Evolutionary conservation across 2,888 invertebrate species (phyloP), one percentile per base, ranked within the genome.

Genomic region (Kuschelorhynchus macadamiae): DNA sequence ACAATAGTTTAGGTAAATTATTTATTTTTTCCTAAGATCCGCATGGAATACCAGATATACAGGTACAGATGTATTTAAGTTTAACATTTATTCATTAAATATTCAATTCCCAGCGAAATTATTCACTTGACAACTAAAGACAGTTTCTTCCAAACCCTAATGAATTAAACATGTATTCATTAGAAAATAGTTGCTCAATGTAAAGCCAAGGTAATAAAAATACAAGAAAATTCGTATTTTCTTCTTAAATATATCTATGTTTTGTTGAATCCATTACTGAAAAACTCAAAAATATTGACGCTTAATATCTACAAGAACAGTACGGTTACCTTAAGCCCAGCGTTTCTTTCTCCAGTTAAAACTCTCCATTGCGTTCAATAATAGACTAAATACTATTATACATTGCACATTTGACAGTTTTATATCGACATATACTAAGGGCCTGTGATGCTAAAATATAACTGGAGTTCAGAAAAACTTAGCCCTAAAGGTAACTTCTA

Each of bases 121-220:
- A n/a, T n/a, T n/a, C 25, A 64, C 7, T 36, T 20, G 16, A 12
- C 17, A 33, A 50, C 52, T 52, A 52, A 52, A 21, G 21, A 18
- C 21, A 36, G 20, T 8, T 39, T 39, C 21, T 25, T 41, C 36
- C 41, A 21, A 14, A 52, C 47, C 49, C 60, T 62, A 47, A 44
- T 53, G 65, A 66, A 67, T 69, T 66, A 61, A 55, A 57, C 53
- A 36, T 49, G 47, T 64, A 69, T 66, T 70, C 60, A 65, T 73
- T 57, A 56, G 74, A 75, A 75, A 74, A 75, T 75, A 74, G 67
- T 71, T 70, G 69, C 71, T 59, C 72, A 74, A 71, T 71, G 64
- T 73, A 65, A 75, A 74, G 73, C 71, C 67, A 75, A 73, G 71
- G 75, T 75, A 74, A 75, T 70, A 75, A 75, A 75, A 75, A 75